A percentile compares a stretch with the other conserved stretches of the same genome.
These are phyloP conservation scores for Carassius carassius DNA, from an alignment of 2,113 vertebrate species.

Conservation along the genomic window DNA sequence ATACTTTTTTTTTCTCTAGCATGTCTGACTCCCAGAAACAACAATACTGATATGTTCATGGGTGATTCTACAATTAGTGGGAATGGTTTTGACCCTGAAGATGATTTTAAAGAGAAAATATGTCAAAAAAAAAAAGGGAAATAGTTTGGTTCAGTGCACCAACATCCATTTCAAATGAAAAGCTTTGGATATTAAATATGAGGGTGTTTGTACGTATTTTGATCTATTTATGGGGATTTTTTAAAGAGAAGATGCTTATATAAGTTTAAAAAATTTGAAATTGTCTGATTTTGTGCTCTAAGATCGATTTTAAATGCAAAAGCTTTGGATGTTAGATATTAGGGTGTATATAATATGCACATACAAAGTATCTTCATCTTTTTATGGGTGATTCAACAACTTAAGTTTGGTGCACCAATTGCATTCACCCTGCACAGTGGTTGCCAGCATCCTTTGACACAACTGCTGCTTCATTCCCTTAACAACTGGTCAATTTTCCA, in stretches of 20 bases:
- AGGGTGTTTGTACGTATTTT: too few relatives aligned
- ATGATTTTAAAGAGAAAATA: not conserved
- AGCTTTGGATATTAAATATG: too few relatives aligned
- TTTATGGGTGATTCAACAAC: too few relatives aligned
- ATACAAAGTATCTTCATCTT: not conserved
- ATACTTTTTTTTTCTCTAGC: not conserved
- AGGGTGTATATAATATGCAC: not conserved
- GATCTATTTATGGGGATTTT: too few relatives aligned
- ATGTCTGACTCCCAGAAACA: constrained; percentile 16
- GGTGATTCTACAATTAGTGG: not conserved
- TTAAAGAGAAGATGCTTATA: too few relatives aligned
- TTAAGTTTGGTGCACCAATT: too few relatives aligned
- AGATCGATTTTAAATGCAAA: not conserved
- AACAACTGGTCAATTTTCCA: constrained; percentile 38
- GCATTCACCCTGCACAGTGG: not conserved
- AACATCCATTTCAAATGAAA: too few relatives aligned
- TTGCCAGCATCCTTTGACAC: not conserved
- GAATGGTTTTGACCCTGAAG: not conserved
- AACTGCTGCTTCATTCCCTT: constrained; percentile 42
- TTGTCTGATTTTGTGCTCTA: too few relatives aligned
- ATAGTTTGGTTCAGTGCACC: too few relatives aligned
- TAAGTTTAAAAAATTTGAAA: too few relatives aligned
- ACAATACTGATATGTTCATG: constrained; percentile 6
- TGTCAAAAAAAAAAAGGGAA: not conserved
- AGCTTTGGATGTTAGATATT: not conserved